These are phyloP conservation scores for Noctua comes DNA, from an alignment of 2,888 invertebrate species.

Conservation along the genomic window DNA sequence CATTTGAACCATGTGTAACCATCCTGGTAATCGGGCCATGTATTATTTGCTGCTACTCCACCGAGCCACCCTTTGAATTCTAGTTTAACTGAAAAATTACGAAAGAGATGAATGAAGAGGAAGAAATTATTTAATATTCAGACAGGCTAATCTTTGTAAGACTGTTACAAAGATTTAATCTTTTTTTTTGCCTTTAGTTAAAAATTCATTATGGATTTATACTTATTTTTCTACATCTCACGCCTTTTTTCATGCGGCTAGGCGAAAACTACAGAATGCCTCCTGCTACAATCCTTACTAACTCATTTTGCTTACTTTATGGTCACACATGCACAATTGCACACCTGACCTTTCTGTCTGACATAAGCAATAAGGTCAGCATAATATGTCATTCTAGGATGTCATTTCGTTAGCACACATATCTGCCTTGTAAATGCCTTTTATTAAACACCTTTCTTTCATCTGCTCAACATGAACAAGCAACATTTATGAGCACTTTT, in stretches of 20 bases:
- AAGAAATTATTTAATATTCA: conserved; percentile 3
- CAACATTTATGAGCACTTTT: not conserved
- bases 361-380: too few species aligned
- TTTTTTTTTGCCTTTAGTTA: too few species aligned
- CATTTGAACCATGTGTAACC: conserved; percentile 98
- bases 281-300: too few species aligned
- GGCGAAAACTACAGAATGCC: too few species aligned
- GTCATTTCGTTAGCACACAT: not conserved
- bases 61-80: conserved; percentile 97
- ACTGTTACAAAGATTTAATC: too few species aligned
- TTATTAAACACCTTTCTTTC: not conserved
- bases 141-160: too few species aligned
- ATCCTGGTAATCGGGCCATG: conserved; percentile 94
- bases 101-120: not conserved
- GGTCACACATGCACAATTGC: too few species aligned
- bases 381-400: not conserved
- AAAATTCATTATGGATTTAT: too few species aligned
- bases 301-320: too few species aligned
- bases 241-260: too few species aligned
- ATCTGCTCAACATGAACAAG: not conserved
- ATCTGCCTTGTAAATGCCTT: not conserved
- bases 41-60: conserved; percentile 94
- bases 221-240: too few species aligned
- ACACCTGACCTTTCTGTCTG: too few species aligned
- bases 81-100: conserved; percentile 57